A percentile compares a stretch with the other conserved stretches of the same genome.
Conservation (phyloP, 2,113 vertebrate species). For the Rhodinocichla rosea region DNA sequence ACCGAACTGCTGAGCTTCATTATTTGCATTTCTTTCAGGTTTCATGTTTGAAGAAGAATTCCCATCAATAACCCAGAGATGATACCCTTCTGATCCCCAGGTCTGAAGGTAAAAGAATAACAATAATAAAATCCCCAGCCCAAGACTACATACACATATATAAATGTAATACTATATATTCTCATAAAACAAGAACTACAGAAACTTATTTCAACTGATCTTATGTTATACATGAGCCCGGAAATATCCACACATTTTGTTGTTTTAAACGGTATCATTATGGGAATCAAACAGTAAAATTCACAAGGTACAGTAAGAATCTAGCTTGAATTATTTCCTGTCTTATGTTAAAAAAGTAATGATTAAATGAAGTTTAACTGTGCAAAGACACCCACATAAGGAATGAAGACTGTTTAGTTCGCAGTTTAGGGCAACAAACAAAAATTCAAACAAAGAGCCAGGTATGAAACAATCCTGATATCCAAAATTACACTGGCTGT, state of each 20-base stretch:
- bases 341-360: not conserved
- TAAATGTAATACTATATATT: not conserved
- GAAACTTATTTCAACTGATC: not conserved
- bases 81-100: constrained; percentile 98
- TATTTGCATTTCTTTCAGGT: constrained; percentile 52
- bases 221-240: not conserved
- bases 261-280: not conserved
- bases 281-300: not conserved
- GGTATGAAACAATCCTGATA: not conserved
- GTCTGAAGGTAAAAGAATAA: constrained; percentile 72
- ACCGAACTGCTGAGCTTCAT: constrained; percentile 73
- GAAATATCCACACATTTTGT: not conserved
- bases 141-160: not conserved
- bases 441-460: not conserved
- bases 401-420: not conserved
- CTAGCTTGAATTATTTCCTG: not conserved
- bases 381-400: not conserved
- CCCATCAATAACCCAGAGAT: constrained; percentile 89
- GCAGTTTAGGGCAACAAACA: not conserved
- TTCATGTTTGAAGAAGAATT: constrained; percentile 60
- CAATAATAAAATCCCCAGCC: not conserved
- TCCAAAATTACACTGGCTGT: not conserved
- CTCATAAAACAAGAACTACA: not conserved
- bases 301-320: not conserved
- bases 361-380: not conserved